Percentiles rank a stretch among this genome's conserved stretches.
These are phyloP conservation scores for Noctua janthe DNA, from an alignment of 2,888 invertebrate species.

Conservation along the genomic window DNA sequence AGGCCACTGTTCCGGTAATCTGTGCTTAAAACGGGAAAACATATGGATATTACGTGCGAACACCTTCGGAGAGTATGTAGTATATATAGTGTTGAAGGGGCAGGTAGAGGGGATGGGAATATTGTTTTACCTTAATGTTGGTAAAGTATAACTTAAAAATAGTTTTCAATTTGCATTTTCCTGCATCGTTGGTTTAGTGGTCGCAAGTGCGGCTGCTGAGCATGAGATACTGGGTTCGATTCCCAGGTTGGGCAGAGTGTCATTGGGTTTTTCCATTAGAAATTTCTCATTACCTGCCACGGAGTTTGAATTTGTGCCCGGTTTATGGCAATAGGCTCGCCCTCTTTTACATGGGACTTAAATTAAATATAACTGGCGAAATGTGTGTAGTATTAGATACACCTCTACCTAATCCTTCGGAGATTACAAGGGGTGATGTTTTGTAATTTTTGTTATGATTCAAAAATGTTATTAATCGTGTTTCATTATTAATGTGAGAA, in stretches of 20 bases:
- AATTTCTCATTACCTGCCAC: background rate
- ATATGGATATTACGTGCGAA: conserved; percentile 32
- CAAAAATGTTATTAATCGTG: too few species aligned
- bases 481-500: too few species aligned
- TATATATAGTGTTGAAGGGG: background rate
- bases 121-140: background rate
- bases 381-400: too few species aligned
- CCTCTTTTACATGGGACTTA: too few species aligned
- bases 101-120: background rate
- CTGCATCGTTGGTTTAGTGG: too few species aligned
- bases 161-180: too few species aligned
- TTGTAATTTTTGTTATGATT: too few species aligned
- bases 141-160: background rate
- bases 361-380: too few species aligned
- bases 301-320: background rate
- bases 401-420: too few species aligned
- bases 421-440: too few species aligned
- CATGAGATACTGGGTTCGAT: too few species aligned
- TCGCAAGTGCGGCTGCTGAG: too few species aligned
- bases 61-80: conserved; percentile 2
- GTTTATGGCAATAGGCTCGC: background rate
- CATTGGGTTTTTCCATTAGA: background rate
- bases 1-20: conserved; percentile 33
- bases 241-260: background rate
- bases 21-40: conserved; percentile 36